These are phyloP conservation scores for Rutpela maculata DNA, from an alignment of 2,888 invertebrate genomes.

Conservation along the genomic window DNA sequence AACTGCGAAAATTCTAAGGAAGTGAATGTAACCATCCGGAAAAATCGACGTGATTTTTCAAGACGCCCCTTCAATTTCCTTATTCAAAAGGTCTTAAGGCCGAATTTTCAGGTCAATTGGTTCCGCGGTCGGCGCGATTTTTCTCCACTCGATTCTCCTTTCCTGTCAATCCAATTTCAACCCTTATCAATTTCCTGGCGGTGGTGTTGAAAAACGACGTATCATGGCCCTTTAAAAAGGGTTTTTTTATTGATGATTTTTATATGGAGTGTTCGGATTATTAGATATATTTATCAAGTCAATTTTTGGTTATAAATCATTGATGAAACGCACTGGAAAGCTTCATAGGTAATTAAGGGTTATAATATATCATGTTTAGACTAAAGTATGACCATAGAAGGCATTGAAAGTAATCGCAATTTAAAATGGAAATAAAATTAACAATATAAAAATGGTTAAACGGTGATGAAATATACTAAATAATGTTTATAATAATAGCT, in stretches of 20 bases:
- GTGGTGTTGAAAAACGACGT: conserved; percentile 42
- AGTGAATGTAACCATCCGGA: conserved; percentile 46
- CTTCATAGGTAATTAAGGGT: no score
- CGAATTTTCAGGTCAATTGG: conserved; percentile 55
- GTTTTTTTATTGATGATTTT: conserved; percentile 30
- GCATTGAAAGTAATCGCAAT: no score
- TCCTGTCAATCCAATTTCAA: conserved; percentile 49
- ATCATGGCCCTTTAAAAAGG: conserved; percentile 8
- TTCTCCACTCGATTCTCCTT: conserved; percentile 49
- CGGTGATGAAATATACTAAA: no score
- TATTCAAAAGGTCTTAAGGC: conserved; percentile 46
- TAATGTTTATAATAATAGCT: no score
- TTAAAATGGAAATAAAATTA: no score
- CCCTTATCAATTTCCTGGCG: conserved; percentile 47
- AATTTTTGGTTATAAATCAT: conserved; percentile 1
- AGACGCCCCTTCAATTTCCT: conserved; percentile 46
- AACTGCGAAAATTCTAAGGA: conserved; percentile 53
- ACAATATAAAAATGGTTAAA: no score
- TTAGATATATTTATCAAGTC: background rate
- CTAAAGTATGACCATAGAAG: no score
- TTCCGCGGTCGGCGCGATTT: conserved; percentile 50
- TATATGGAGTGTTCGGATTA: conserved; percentile 36
- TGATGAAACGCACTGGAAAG: background rate
- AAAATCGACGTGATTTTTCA: conserved; percentile 55
- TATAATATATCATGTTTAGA: no score